Conservation (phyloP, 2,888 invertebrate species). For the Lymantria dispar region DNA sequence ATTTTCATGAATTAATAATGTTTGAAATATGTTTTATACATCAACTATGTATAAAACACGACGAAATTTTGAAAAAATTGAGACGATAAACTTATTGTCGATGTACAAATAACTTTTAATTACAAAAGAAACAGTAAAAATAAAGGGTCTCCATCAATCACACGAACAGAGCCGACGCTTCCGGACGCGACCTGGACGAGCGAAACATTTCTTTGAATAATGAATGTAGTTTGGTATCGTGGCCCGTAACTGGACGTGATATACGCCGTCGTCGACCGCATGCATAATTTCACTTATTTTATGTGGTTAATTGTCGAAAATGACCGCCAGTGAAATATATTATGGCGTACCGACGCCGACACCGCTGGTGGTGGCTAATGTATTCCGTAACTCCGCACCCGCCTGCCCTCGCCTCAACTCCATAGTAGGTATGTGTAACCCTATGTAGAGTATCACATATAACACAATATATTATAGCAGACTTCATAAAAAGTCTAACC, state of each 20-base stretch:
- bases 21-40: background rate
- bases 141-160: conserved; percentile 79
- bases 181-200: conserved; percentile 74
- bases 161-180: conserved; percentile 73
- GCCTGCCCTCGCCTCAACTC: conserved; percentile 62
- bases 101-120: conserved; percentile 40
- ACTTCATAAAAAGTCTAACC: too few species aligned
- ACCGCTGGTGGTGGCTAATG: conserved; percentile 70
- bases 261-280: conserved; percentile 81
- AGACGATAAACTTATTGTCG: conserved; percentile 16
- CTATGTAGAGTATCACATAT: background rate
- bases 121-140: conserved; percentile 63
- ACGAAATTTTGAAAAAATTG: background rate
- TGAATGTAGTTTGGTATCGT: conserved; percentile 80
- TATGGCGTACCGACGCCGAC: conserved; percentile 69
- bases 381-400: conserved; percentile 72
- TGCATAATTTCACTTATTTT: conserved; percentile 83
- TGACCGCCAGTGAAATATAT: conserved; percentile 81
- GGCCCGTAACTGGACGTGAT: conserved; percentile 82
- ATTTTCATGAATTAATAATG: conserved; percentile 22
- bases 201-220: conserved; percentile 83
- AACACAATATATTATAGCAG: background rate
- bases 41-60: background rate
- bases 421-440: conserved; percentile 54
- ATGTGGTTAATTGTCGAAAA: conserved; percentile 83